A percentile compares a stretch with the other conserved stretches of the same genome.
These are phyloP conservation scores for Ciconia maguari DNA, from an alignment of 2,113 vertebrate species.

Conservation along the genomic window DNA sequence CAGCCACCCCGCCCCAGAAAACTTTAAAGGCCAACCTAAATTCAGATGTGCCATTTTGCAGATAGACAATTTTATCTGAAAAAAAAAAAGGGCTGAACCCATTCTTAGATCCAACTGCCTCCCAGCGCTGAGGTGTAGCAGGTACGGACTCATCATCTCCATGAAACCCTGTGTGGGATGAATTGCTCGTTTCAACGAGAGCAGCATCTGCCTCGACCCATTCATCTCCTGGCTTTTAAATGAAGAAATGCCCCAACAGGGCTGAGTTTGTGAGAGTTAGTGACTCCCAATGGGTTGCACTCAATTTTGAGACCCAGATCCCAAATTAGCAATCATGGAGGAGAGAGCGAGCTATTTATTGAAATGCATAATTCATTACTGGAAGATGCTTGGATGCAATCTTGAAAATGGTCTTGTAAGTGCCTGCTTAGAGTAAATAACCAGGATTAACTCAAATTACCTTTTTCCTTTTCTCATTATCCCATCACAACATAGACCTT, in stretches of 20 bases:
- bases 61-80: neutral
- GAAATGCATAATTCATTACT: neutral
- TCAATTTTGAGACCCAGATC: conserved; percentile 1
- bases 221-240: neutral
- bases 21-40: neutral
- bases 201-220: neutral
- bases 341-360: neutral
- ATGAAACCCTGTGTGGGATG: neutral
- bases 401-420: neutral
- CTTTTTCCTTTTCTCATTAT: neutral
- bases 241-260: neutral
- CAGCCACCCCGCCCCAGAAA: neutral
- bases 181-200: neutral
- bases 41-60: neutral
- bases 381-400: neutral
- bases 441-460: neutral
- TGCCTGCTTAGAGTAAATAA: neutral
- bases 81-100: neutral
- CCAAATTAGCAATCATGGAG: neutral
- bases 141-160: neutral
- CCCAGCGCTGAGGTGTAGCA: neutral
- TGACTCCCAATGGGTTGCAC: neutral
- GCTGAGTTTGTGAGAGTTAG: neutral
- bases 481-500: neutral
- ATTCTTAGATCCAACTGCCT: neutral